Percentiles rank a stretch among this genome's conserved stretches.
phyloP scores from a whole-genome alignment of 2,888 invertebrate species.

The Belgica antarctica region DNA sequence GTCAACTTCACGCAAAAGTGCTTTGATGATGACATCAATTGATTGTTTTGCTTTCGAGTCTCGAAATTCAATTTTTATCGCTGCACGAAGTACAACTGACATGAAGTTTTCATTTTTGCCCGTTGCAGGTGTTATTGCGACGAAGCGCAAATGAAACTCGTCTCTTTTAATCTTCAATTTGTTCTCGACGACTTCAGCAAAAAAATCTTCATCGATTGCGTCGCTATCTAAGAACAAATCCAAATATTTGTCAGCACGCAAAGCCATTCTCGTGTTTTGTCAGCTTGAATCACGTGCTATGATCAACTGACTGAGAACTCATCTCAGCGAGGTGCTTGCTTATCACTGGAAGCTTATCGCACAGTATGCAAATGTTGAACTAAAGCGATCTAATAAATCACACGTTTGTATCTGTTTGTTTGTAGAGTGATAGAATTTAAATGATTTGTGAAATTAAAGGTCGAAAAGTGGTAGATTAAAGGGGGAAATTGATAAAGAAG shows the following conservation, averaged over 20 bases:
- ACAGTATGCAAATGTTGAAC: no score
- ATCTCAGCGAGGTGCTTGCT: no score
- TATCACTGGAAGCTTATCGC: no score
- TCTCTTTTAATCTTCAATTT: conserved; percentile 25
- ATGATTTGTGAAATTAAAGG: no score
- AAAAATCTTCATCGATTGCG: conserved; percentile 26
- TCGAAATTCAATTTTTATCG: conserved; percentile 23
- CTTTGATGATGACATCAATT: conserved; percentile 30
- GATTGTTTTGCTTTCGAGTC: neutral
- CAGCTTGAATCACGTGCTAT: no score
- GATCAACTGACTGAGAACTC: no score
- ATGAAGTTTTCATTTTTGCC: conserved; percentile 40
- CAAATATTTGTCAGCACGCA: neutral
- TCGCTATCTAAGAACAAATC: conserved; percentile 31
- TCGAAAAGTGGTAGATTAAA: no score
- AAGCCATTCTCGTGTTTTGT: no score
- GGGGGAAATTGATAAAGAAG: no score
- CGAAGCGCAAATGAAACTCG: conserved; percentile 22
- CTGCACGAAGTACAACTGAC: conserved; percentile 21
- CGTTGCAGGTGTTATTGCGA: conserved; percentile 23
- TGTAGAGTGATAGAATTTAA: no score
- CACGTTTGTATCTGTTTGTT: no score
- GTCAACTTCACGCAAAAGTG: neutral
- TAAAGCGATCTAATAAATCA: no score
- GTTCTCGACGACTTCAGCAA: conserved; percentile 29